Conservation (phyloP, 2,797 vertebrate genomes). For the Dendrocincla fuliginosa region DNA sequence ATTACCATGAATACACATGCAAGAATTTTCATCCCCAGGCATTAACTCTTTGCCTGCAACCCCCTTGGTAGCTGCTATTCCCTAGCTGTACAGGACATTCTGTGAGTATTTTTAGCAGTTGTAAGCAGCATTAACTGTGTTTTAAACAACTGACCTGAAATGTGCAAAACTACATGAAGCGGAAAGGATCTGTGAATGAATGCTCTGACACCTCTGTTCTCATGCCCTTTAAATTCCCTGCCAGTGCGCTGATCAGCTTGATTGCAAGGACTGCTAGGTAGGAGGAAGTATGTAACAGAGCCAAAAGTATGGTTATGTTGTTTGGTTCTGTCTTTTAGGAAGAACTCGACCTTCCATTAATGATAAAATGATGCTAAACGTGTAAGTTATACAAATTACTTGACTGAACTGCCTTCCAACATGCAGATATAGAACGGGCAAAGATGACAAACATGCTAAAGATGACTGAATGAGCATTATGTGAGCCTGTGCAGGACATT, state of each 20-base stretch:
- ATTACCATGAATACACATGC: neutral
- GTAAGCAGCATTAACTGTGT: neutral
- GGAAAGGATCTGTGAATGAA: neutral
- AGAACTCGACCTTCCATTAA: neutral
- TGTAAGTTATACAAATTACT: neutral
- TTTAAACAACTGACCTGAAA: slow-evolving; percentile 29
- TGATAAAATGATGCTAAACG: neutral
- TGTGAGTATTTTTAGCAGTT: neutral
- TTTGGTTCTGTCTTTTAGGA: neutral
- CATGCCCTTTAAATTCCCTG: neutral
- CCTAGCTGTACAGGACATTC: neutral
- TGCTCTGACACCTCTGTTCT: neutral
- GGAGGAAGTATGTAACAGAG: neutral
- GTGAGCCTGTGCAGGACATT: neutral
- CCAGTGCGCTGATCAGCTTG: neutral
- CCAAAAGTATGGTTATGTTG: neutral
- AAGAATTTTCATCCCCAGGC: neutral
- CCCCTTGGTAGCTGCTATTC: neutral
- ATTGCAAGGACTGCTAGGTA: neutral
- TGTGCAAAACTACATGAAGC: neutral
- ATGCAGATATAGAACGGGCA: neutral
- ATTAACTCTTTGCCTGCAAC: neutral
- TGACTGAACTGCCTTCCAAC: neutral
- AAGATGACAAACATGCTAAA: neutral
- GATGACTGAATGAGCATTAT: neutral